Base-by-base conservation (phyloP, 2,888 invertebrate species). In the Chaetogeoica ovagalla region DNA sequence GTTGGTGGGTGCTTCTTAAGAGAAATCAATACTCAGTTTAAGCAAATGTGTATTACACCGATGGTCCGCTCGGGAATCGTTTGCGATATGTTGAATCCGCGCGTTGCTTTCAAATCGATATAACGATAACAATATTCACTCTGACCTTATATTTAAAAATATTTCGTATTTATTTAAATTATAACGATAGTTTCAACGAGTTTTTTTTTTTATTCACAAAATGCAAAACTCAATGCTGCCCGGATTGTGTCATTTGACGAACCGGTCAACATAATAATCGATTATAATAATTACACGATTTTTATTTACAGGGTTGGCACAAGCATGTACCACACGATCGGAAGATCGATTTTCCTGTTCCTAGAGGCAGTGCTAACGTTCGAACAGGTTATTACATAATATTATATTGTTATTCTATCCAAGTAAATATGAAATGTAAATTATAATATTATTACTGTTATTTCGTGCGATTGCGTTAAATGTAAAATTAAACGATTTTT, bases 361-460 rank as follows among this genome's bases (percentile, higher is more conserved):
- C 90, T 98, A 59, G 96, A 97, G 85, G 97, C 97, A 0, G 91
- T 96, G 85, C 89, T 98, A 85, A 97, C 97, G 3, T 95, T 96
- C 85, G 97, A 98, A 74, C 83, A 83, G 82, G 90, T 90, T 85
- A 86, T 86, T 82, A 55, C 19, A 52, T 30, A 30, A 30, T 30
- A 30, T 30, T 30, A 30, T 30, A 37, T 52, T 60, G 7, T 60
- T 63, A 5, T 52, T 55, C 21, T 63, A 73, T 21, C 55, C 30
- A 30, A 30, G 30, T 30, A 30, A 39, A 1, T 30, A 69, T 19
- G n/a, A 17, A 55, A 55, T 13, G 30, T 30, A 30, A 52, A 52
- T 52, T 15, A 13, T 52, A 43, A 43, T 43, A 43, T 9, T 43
- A 30, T 30, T 30, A 30, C 4, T 30, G 4, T 30, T 30, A 30